Evolutionary conservation across 2,888 invertebrate genomes (phyloP).

Genomic region (Drosophila niveifrons): DNA sequence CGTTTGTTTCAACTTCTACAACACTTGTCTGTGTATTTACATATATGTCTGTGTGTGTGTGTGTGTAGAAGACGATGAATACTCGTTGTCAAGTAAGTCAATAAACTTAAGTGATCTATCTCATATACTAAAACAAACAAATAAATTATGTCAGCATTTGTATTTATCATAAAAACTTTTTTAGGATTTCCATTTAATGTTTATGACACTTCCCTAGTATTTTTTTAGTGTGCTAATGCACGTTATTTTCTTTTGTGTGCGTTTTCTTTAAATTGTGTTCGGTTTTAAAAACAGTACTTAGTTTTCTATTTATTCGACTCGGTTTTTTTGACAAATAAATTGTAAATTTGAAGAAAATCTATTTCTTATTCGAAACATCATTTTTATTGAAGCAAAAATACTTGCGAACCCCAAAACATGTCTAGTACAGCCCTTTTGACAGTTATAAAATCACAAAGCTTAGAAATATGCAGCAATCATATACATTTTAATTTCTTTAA

Average conservation of each 20-base stretch:
- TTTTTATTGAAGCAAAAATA: conserved; percentile 41
- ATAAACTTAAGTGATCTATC: conserved; percentile 56
- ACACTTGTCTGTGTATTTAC: conserved; percentile 71
- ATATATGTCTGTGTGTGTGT: conserved; percentile 74
- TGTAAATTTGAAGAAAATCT: background rate
- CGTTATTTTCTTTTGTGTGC: conserved; percentile 40
- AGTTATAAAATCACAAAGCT: conserved; percentile 30
- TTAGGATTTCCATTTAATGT: conserved; percentile 47
- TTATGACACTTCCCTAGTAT: conserved; percentile 36
- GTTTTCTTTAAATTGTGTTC: conserved; percentile 24
- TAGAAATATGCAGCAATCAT: background rate
- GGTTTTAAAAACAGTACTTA: conserved; percentile 9
- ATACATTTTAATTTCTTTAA: background rate
- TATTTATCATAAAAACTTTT: conserved; percentile 49
- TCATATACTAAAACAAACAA: conserved; percentile 48
- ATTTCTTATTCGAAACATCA: background rate
- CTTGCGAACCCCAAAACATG: background rate
- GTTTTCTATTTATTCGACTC: conserved; percentile 26
- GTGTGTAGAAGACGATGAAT: conserved; percentile 87
- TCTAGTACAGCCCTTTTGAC: conserved; percentile 11
- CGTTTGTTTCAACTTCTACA: conserved; percentile 59
- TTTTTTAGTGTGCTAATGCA: conserved; percentile 69
- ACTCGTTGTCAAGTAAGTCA: conserved; percentile 89
- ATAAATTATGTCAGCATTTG: conserved; percentile 48
- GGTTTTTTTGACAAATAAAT: conserved; percentile 23